phyloP scores from a whole-genome alignment of 2,113 vertebrate genomes.

The Marmota monax region DNA sequence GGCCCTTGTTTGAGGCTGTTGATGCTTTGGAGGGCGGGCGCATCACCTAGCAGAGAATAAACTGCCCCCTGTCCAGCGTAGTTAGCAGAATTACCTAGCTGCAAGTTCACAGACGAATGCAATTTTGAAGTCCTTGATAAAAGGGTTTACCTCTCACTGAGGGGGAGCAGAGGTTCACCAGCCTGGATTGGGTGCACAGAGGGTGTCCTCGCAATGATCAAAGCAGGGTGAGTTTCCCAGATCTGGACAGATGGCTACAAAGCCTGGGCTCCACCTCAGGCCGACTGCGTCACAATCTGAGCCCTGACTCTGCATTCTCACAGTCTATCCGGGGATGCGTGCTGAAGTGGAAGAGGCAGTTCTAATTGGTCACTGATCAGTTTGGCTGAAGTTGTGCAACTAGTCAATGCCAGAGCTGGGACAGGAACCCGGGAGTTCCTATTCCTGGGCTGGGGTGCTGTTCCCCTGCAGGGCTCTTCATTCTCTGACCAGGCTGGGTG shows the following conservation, averaged over 20 bases:
- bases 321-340: neutral
- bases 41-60: neutral
- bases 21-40: neutral
- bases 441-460: neutral
- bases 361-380: neutral
- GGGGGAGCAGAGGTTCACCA: neutral
- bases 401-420: neutral
- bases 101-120: neutral
- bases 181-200: accelerated
- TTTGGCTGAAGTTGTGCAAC: neutral
- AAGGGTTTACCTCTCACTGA: neutral
- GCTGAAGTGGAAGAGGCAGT: neutral
- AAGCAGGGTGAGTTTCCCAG: accelerated
- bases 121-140: neutral
- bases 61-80: neutral
- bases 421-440: neutral
- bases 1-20: neutral
- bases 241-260: neutral
- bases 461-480: neutral
- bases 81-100: neutral
- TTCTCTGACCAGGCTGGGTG: neutral
- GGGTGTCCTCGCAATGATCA: accelerated
- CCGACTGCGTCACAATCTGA: neutral
- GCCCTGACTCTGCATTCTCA: neutral
- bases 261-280: neutral